These are phyloP conservation scores for Eristalis pertinax DNA, from an alignment of 2,888 invertebrate species.

Conservation along the genomic window DNA sequence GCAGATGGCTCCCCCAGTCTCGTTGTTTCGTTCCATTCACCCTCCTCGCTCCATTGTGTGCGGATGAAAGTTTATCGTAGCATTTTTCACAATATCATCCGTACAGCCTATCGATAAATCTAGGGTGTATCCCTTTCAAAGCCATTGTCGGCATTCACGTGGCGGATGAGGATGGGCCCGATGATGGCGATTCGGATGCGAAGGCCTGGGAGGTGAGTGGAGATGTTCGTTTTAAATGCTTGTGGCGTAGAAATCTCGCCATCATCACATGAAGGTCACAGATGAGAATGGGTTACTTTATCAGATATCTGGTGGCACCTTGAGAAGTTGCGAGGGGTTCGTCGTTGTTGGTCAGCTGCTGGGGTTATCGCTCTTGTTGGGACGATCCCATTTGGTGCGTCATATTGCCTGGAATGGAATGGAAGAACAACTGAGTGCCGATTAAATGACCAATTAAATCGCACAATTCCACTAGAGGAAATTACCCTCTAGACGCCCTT, in stretches of 20 bases:
- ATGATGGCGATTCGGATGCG: too few relatives aligned
- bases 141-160: not conserved
- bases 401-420: conserved; percentile 46
- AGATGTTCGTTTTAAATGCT: conserved; percentile 16
- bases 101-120: conserved; percentile 52
- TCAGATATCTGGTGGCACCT: not conserved
- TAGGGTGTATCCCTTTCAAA: conserved; percentile 26
- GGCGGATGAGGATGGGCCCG: not conserved
- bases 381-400: conserved; percentile 8
- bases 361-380: conserved; percentile 25
- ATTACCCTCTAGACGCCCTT: conserved; percentile 26
- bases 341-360: not conserved
- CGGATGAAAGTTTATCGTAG: conserved; percentile 46
- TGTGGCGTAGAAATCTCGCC: conserved; percentile 8
- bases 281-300: not conserved
- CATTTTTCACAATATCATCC: conserved; percentile 47
- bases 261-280: conserved; percentile 21
- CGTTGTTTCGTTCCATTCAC: not conserved
- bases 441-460: conserved; percentile 60
- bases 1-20: conserved; percentile 10
- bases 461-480: conserved; percentile 41
- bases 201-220: not conserved
- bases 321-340: not conserved
- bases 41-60: not conserved
- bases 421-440: conserved; percentile 37